A percentile compares a stretch with the other conserved stretches of the same genome.
Evolutionary conservation across 2,888 invertebrate species (phyloP).

Genomic region (Ecliptopera silaceata): DNA sequence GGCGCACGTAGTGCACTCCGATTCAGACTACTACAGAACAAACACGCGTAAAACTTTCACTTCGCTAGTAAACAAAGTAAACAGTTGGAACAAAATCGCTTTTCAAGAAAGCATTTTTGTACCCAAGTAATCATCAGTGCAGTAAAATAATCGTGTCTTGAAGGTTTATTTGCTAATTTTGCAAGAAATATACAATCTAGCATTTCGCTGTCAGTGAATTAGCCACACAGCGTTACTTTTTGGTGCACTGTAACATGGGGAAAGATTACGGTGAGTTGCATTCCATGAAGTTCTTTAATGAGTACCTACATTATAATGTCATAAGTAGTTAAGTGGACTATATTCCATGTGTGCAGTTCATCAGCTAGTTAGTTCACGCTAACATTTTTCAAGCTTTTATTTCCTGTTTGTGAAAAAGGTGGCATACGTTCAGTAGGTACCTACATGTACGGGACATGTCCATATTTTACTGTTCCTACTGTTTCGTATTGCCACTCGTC

Average conservation of each 20-base stretch:
- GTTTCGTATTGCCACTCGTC: too few relatives aligned
- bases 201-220: constrained; percentile 2
- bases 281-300: too few relatives aligned
- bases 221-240: constrained; percentile 4
- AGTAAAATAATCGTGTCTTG: not conserved
- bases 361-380: too few relatives aligned
- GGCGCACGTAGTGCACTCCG: not conserved
- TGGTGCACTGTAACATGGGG: constrained; percentile 48
- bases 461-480: too few relatives aligned
- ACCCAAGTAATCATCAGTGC: not conserved
- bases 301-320: too few relatives aligned
- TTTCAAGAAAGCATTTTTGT: constrained; percentile 7
- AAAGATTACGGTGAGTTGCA: constrained; percentile 65
- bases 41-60: constrained; percentile 20
- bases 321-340: too few relatives aligned
- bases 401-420: too few relatives aligned
- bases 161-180: not conserved
- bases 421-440: too few relatives aligned
- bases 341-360: too few relatives aligned
- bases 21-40: not conserved
- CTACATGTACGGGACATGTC: too few relatives aligned
- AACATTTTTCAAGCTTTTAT: too few relatives aligned
- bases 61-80: constrained; percentile 13
- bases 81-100: constrained; percentile 1
- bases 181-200: not conserved